These are phyloP conservation scores for Synanthedon andrenaeformis DNA, from an alignment of 2,888 invertebrate genomes.

Conservation along the genomic window DNA sequence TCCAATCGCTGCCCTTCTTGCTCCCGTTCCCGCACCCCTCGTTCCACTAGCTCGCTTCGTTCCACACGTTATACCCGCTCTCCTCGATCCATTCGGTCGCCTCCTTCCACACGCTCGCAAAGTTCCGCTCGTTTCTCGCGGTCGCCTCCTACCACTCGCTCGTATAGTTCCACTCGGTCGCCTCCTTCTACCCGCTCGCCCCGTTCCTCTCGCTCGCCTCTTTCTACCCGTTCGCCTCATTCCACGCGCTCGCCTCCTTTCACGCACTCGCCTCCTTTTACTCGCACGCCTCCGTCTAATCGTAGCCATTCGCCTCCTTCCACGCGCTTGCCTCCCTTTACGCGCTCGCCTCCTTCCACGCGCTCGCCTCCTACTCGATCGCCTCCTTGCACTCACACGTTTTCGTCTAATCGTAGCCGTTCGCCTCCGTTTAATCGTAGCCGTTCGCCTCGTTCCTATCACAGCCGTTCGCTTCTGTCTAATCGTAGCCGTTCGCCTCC, in stretches of 20 bases:
- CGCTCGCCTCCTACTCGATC: background rate
- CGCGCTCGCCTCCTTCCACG: background rate
- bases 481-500: too few species aligned
- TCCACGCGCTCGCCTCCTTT: background rate
- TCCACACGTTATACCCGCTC: background rate
- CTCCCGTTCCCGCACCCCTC: background rate
- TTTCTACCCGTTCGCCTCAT: background rate
- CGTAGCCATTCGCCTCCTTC: background rate
- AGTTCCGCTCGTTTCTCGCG: constrained; percentile 1
- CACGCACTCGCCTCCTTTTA: background rate
- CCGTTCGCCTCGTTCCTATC: too few species aligned
- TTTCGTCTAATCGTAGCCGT: too few species aligned
- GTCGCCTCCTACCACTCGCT: background rate
- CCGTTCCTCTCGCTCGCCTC: background rate
- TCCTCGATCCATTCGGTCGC: background rate
- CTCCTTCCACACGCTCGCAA: too few species aligned
- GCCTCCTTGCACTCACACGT: too few species aligned
- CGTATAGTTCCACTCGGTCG: background rate
- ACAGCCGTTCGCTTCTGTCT: too few species aligned
- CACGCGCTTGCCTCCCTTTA: background rate
- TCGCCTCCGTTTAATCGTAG: too few species aligned
- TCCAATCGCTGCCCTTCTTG: background rate
- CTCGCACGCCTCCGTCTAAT: background rate
- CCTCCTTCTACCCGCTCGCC: background rate
- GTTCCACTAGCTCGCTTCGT: background rate